Conservation (phyloP, 2,888 invertebrate species). For the Rutpela maculata region DNA sequence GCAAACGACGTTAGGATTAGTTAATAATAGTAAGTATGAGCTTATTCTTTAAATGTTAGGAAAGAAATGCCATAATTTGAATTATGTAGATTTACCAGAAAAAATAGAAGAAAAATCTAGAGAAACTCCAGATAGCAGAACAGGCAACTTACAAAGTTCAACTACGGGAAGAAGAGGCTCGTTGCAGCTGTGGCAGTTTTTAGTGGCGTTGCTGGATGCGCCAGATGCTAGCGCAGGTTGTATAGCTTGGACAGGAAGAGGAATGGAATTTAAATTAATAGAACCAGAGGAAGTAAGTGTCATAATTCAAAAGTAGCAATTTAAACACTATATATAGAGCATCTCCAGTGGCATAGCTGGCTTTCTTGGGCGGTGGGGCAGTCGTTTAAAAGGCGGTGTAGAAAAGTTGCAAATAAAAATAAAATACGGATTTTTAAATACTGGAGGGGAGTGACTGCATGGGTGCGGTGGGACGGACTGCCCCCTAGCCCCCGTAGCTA, state of each 20-base stretch:
- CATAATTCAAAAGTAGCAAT: not conserved
- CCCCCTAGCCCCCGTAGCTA: too few species aligned
- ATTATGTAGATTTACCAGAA: slow-evolving; percentile 58
- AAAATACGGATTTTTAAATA: too few species aligned
- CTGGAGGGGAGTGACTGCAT: too few species aligned
- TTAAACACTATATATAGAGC: too few species aligned
- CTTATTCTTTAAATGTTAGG: not conserved
- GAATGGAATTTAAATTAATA: slow-evolving; percentile 96
- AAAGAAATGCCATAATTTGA: too few species aligned
- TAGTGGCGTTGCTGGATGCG: slow-evolving; percentile 87
- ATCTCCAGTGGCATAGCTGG: too few species aligned
- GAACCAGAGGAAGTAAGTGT: slow-evolving; percentile 91
- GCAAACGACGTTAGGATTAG: slow-evolving; percentile 12
- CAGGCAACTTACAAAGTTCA: slow-evolving; percentile 59
- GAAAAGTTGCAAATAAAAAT: too few species aligned
- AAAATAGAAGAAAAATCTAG: slow-evolving; percentile 61
- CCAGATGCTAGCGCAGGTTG: slow-evolving; percentile 83
- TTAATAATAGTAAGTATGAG: slow-evolving; percentile 31
- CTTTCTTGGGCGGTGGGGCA: too few species aligned
- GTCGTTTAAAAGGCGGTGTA: too few species aligned
- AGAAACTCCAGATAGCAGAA: slow-evolving; percentile 60
- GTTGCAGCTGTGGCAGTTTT: slow-evolving; percentile 95
- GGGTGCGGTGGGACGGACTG: too few species aligned
- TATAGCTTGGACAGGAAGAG: slow-evolving; percentile 96
- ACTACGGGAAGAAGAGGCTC: slow-evolving; percentile 82